Evolutionary conservation across 2,888 invertebrate genomes (phyloP).

Genomic region (Lydus trimaculatus): DNA sequence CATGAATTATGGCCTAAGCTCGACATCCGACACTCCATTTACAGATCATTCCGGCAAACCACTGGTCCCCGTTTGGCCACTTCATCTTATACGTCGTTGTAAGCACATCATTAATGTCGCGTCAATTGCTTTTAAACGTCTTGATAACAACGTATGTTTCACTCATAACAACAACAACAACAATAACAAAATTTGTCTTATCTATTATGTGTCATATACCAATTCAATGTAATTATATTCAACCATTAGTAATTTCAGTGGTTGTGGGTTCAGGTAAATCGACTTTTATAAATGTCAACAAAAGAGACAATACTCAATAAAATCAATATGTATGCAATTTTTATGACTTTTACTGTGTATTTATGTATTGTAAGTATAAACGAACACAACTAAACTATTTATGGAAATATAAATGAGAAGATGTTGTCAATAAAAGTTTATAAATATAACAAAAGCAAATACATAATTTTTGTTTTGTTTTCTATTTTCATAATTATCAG

Average conservation of each 20-base stretch:
- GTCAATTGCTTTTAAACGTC: slow-evolving; percentile 58
- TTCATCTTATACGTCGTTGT: slow-evolving; percentile 58
- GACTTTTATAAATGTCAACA: background rate
- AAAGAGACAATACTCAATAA: background rate
- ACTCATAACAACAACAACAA: slow-evolving; percentile 37
- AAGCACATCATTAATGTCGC: slow-evolving; percentile 54
- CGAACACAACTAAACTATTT: background rate
- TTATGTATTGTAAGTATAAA: background rate
- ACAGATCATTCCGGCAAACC: slow-evolving; percentile 66
- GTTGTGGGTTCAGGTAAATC: background rate
- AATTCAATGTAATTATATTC: background rate
- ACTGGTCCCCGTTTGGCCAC: slow-evolving; percentile 62
- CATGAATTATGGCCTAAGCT: slow-evolving; percentile 64
- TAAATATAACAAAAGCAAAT: background rate
- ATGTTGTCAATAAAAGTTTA: background rate
- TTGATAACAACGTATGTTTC: slow-evolving; percentile 58
- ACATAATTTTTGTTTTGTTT: too few species aligned
- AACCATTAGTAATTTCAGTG: slow-evolving; percentile 6
- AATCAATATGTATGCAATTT: slow-evolving; percentile 4
- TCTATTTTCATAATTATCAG: too few species aligned
- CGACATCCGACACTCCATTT: slow-evolving; percentile 66
- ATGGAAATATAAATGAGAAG: slow-evolving; percentile 6
- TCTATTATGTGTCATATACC: slow-evolving; percentile 41
- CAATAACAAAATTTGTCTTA: slow-evolving; percentile 47
- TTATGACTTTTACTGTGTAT: slow-evolving; percentile 1